Conservation (phyloP, 2,113 vertebrate genomes). For the Orthonyx spaldingii region DNA sequence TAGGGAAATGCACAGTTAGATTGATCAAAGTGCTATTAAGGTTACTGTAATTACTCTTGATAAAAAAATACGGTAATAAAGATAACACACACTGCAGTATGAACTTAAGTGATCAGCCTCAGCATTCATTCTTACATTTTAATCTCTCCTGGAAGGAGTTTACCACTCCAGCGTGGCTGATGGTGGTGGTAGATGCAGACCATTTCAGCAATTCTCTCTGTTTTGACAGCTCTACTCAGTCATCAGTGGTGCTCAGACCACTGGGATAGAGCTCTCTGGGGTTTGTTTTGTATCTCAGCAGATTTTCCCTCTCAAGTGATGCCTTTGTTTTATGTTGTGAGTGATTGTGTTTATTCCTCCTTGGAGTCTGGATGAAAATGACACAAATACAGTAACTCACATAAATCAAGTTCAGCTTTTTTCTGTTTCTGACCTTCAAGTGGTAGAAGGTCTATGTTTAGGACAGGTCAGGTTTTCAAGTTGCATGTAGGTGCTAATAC, state of each 20-base stretch:
- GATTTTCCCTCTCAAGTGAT: not conserved
- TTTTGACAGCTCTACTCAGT: constrained; percentile 12
- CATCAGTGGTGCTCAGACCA: not conserved
- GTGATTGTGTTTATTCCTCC: not conserved
- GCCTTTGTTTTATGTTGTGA: not conserved
- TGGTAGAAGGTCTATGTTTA: not conserved
- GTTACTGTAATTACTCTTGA: not conserved
- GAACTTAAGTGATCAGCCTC: not conserved
- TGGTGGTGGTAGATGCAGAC: constrained; percentile 2
- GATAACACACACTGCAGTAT: not conserved
- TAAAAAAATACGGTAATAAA: not conserved
- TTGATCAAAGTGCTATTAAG: not conserved
- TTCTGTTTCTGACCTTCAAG: not conserved
- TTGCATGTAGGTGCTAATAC: not conserved
- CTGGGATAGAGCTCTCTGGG: not conserved
- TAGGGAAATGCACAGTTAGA: not conserved
- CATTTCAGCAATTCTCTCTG: not conserved
- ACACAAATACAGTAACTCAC: not conserved
- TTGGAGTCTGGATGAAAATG: not conserved
- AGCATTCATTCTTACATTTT: not conserved
- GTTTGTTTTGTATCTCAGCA: not conserved
- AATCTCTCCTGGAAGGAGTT: not conserved
- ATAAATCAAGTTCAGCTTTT: not conserved
- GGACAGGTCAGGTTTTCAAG: not conserved
- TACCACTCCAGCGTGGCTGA: not conserved